phyloP scores from a whole-genome alignment of 2,888 invertebrate genomes.

The Acleris holmiana region DNA sequence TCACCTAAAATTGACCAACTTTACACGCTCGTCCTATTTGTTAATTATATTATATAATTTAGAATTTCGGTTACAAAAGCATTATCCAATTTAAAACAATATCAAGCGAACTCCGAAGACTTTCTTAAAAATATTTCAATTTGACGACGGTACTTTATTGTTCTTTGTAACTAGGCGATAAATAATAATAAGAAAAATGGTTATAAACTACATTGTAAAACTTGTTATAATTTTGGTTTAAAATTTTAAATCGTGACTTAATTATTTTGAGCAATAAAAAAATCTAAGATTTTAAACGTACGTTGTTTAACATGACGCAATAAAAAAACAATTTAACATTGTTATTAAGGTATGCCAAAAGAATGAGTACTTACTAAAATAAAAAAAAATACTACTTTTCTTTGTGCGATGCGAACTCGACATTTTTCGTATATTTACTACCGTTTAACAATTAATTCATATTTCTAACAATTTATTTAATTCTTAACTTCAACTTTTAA shows the following conservation, averaged over 20 bases:
- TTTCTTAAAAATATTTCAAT: constrained; percentile 43
- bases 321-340: not conserved
- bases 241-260: not conserved
- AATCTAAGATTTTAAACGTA: not conserved
- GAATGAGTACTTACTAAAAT: constrained; percentile 1
- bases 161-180: constrained; percentile 59
- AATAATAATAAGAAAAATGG: constrained; percentile 8
- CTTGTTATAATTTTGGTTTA: no score
- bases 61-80: constrained; percentile 56
- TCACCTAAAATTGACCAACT: constrained; percentile 74
- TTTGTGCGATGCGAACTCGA: constrained; percentile 80
- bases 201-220: no score
- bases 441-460: constrained; percentile 66
- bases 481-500: constrained; percentile 64
- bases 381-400: constrained; percentile 57
- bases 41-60: constrained; percentile 62
- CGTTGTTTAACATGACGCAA: not conserved
- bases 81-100: constrained; percentile 40
- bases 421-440: constrained; percentile 63
- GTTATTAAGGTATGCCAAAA: not conserved
- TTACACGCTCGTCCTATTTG: constrained; percentile 40
- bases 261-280: constrained; percentile 10
- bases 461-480: constrained; percentile 64
- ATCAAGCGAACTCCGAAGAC: constrained; percentile 54
- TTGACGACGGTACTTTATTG: constrained; percentile 41